Conservation (phyloP, 2,888 invertebrate genomes). For the Drosophila antonietae region DNA sequence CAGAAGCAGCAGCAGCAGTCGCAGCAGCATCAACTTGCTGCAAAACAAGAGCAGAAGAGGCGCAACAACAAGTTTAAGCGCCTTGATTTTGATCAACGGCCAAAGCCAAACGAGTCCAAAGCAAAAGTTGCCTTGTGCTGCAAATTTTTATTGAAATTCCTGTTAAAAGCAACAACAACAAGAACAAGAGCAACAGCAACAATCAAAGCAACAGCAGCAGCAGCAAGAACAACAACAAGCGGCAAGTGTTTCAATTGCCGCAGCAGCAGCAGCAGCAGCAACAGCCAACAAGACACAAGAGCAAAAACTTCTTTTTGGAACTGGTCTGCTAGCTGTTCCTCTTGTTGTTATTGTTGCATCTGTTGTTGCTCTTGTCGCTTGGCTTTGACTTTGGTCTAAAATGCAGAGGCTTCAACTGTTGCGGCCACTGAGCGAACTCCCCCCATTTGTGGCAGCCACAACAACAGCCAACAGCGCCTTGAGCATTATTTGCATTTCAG, state of each 20-base stretch:
- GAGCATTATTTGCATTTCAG: slow-evolving; percentile 76
- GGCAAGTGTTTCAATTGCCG: slow-evolving; percentile 77
- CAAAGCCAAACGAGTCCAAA: slow-evolving; percentile 79
- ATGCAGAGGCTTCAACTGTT: slow-evolving; percentile 51
- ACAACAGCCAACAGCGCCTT: slow-evolving; percentile 29
- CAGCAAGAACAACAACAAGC: slow-evolving; percentile 44
- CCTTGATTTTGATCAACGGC: slow-evolving; percentile 73
- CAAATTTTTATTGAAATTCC: slow-evolving; percentile 80
- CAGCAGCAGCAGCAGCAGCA: slow-evolving; percentile 46
- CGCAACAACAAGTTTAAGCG: slow-evolving; percentile 76
- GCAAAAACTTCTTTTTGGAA: slow-evolving; percentile 72
- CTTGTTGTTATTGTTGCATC: slow-evolving; percentile 23
- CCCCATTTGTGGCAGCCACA: slow-evolving; percentile 25
- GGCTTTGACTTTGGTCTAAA: slow-evolving; percentile 77
- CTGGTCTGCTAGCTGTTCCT: slow-evolving; percentile 67
- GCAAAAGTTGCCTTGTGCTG: slow-evolving; percentile 73
- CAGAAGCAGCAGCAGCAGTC: slow-evolving; percentile 31
- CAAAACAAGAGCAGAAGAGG: slow-evolving; percentile 67
- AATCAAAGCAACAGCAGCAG: slow-evolving; percentile 26
- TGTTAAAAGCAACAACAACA: slow-evolving; percentile 62
- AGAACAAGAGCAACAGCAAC: slow-evolving; percentile 25
- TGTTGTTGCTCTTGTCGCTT: slow-evolving; percentile 36
- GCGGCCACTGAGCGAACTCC: slow-evolving; percentile 39
- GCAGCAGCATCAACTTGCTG: slow-evolving; percentile 33
- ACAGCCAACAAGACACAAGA: slow-evolving; percentile 46